phyloP scores from a whole-genome alignment of 2,888 invertebrate genomes.

The Drosophila tripunctata region DNA sequence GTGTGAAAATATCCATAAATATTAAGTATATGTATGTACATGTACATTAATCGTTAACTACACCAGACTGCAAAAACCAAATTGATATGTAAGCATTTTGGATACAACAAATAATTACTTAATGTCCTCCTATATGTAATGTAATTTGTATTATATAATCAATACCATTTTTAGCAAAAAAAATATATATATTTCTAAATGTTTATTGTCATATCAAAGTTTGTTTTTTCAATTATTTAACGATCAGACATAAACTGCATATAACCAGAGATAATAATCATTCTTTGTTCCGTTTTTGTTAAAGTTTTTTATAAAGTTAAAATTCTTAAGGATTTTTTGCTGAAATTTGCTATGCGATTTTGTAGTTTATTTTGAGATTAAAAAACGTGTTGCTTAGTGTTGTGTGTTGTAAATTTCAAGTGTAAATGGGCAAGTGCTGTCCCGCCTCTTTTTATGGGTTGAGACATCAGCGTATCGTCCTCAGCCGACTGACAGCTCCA shows the following conservation, averaged over 20 bases:
- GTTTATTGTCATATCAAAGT: neutral
- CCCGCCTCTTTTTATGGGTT: slow-evolving; percentile 19
- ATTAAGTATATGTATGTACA: slow-evolving; percentile 10
- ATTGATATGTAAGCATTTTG: neutral
- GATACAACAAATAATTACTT: slow-evolving; percentile 1
- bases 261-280: too few species aligned
- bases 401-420: slow-evolving; percentile 21
- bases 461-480: slow-evolving; percentile 35
- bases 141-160: too few species aligned
- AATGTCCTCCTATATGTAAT: too few species aligned
- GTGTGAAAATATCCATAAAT: slow-evolving; percentile 64
- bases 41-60: slow-evolving; percentile 26
- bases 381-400: slow-evolving; percentile 36
- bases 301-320: too few species aligned
- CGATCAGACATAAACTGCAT: too few species aligned
- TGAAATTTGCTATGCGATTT: neutral
- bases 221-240: neutral
- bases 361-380: neutral
- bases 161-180: too few species aligned
- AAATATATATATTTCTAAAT: slow-evolving; percentile 5
- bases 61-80: slow-evolving; percentile 37
- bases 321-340: too few species aligned
- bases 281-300: too few species aligned
- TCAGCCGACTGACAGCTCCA: slow-evolving; percentile 17
- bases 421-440: slow-evolving; percentile 29